These are phyloP conservation scores for Leptinotarsa rubiginosa DNA, from an alignment of 2,888 invertebrate species.

Conservation along the genomic window DNA sequence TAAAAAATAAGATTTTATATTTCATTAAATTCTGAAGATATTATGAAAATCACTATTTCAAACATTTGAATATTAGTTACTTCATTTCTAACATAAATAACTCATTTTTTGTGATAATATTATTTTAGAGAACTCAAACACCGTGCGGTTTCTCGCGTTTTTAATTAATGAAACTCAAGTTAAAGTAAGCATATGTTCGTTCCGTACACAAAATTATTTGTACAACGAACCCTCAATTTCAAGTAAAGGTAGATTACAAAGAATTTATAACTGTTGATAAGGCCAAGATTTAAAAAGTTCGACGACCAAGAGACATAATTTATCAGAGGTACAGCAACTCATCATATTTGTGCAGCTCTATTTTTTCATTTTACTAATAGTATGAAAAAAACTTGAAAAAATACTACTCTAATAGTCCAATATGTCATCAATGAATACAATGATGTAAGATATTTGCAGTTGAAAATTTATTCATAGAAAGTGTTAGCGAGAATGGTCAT, in stretches of 20 bases:
- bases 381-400: neutral
- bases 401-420: no score
- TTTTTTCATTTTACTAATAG: neutral
- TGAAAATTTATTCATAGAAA: no score
- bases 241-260: constrained; percentile 40
- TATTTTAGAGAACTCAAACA: neutral
- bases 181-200: constrained; percentile 42
- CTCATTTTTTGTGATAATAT: neutral
- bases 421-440: no score
- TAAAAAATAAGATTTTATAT: no score
- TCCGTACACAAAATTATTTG: constrained; percentile 42
- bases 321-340: neutral
- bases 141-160: neutral
- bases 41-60: no score
- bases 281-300: neutral
- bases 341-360: neutral
- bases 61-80: no score
- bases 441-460: no score
- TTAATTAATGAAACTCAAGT: constrained; percentile 22
- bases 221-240: constrained; percentile 44
- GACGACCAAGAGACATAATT: neutral
- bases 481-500: no score
- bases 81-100: no score
- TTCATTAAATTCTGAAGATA: no score
- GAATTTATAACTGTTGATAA: constrained; percentile 8